These are phyloP conservation scores for Pyrgus malvae DNA, from an alignment of 2,888 invertebrate species.

Conservation along the genomic window DNA sequence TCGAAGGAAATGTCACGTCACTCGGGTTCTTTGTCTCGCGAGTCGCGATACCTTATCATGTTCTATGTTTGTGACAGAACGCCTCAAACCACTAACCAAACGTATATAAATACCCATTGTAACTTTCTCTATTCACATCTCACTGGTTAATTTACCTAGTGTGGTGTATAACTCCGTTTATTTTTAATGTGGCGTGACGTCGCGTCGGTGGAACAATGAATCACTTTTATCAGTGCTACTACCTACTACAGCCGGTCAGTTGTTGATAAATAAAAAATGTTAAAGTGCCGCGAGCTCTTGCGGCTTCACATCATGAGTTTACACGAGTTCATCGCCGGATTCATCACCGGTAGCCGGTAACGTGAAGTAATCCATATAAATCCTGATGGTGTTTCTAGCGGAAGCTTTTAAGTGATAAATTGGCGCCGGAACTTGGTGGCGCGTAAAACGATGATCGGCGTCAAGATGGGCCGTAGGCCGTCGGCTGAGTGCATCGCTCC, in stretches of 20 bases:
- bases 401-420: slow-evolving; percentile 80
- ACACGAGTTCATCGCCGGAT: slow-evolving; percentile 44
- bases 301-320: slow-evolving; percentile 1
- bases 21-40: slow-evolving; percentile 77
- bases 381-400: slow-evolving; percentile 52
- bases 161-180: slow-evolving; percentile 13
- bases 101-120: slow-evolving; percentile 14
- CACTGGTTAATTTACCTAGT: slow-evolving; percentile 12
- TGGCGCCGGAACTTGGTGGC: slow-evolving; percentile 74
- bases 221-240: slow-evolving; percentile 24
- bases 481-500: slow-evolving; percentile 63
- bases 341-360: slow-evolving; percentile 43
- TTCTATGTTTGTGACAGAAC: slow-evolving; percentile 23
- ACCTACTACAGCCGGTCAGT: slow-evolving; percentile 16
- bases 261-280: slow-evolving; percentile 20
- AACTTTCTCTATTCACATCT: slow-evolving; percentile 20
- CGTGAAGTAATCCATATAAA: slow-evolving; percentile 49
- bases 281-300: slow-evolving; percentile 10
- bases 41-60: slow-evolving; percentile 72
- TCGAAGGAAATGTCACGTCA: slow-evolving; percentile 79
- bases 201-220: slow-evolving; percentile 24
- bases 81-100: slow-evolving; percentile 3
- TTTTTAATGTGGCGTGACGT: slow-evolving; percentile 26
- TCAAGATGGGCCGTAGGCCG: slow-evolving; percentile 50
- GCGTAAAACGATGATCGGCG: slow-evolving; percentile 73